Evolutionary conservation across 2,797 vertebrate genomes (phyloP).

Genomic region (Arnoldichthys spilopterus): DNA sequence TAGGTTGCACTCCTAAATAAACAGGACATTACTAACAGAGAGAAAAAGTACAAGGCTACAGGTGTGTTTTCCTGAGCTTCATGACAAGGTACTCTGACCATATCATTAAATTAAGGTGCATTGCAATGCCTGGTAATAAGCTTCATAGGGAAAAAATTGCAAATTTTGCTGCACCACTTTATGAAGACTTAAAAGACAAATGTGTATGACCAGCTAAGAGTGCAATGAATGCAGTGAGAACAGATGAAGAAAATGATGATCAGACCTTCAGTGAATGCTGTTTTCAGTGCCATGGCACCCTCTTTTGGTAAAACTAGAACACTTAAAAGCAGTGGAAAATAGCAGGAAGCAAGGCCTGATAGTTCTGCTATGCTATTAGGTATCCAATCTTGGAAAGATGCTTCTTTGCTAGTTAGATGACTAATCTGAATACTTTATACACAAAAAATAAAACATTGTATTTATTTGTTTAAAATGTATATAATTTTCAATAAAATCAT

Average conservation of each 20-base stretch:
- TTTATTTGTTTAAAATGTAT: too few relatives aligned
- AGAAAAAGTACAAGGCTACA: not conserved
- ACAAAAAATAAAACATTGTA: too few relatives aligned
- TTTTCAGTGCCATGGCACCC: slow-evolving; percentile 66
- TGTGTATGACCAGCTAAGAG: not conserved
- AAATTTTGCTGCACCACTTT: not conserved
- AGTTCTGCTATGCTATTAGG: not conserved
- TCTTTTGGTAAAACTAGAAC: slow-evolving; percentile 66
- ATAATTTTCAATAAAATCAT: too few relatives aligned
- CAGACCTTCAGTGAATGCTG: slow-evolving; percentile 24
- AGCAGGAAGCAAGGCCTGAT: slow-evolving; percentile 32
- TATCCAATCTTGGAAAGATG: not conserved
- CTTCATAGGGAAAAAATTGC: not conserved
- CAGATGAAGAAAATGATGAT: not conserved
- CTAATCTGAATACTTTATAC: too few relatives aligned
- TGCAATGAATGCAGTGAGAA: not conserved
- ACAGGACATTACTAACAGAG: not conserved
- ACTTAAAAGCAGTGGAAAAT: slow-evolving; percentile 14
- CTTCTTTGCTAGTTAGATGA: not conserved
- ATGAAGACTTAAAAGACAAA: not conserved
- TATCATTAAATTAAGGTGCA: not conserved
- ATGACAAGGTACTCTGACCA: not conserved
- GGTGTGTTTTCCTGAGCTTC: not conserved
- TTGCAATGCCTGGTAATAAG: not conserved
- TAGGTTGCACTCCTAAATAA: not conserved